phyloP scores from a whole-genome alignment of 2,888 invertebrate species.

The Meteorus cinctellus region DNA sequence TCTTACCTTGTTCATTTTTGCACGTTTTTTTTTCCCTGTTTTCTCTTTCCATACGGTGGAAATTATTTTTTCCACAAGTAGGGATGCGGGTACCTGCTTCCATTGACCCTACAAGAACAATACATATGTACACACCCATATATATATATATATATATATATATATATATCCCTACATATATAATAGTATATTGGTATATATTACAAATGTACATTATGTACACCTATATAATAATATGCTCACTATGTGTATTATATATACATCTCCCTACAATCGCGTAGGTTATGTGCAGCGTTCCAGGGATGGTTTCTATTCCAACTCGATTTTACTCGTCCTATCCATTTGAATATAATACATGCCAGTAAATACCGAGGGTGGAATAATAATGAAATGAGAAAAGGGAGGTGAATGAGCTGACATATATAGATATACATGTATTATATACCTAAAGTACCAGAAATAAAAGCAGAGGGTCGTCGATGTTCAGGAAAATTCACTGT shows the following conservation, averaged over 20 bases:
- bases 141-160: not conserved
- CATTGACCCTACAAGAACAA: slow-evolving; percentile 24
- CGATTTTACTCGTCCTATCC: not conserved
- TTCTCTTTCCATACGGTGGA: not conserved
- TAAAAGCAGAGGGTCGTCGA: not conserved
- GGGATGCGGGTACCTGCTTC: slow-evolving; percentile 38
- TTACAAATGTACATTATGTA: slow-evolving; percentile 7
- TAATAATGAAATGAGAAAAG: not conserved
- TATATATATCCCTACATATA: slow-evolving; percentile 9
- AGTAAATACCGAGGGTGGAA: not conserved
- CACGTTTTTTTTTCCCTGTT: not conserved
- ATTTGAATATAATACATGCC: slow-evolving; percentile 10
- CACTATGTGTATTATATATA: not conserved
- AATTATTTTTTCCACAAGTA: not conserved
- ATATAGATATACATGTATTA: not conserved
- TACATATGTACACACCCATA: slow-evolving; percentile 5
- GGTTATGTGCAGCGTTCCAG: not conserved
- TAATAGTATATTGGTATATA: not conserved
- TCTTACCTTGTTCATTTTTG: not conserved
- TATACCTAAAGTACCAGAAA: not conserved
- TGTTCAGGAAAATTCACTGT: not conserved
- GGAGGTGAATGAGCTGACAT: not conserved
- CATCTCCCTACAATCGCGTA: not conserved
- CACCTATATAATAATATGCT: not conserved
- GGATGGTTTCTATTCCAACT: slow-evolving; percentile 6